These are phyloP conservation scores for Galerucella nymphaeae DNA, from an alignment of 2,888 invertebrate species.

Conservation along the genomic window DNA sequence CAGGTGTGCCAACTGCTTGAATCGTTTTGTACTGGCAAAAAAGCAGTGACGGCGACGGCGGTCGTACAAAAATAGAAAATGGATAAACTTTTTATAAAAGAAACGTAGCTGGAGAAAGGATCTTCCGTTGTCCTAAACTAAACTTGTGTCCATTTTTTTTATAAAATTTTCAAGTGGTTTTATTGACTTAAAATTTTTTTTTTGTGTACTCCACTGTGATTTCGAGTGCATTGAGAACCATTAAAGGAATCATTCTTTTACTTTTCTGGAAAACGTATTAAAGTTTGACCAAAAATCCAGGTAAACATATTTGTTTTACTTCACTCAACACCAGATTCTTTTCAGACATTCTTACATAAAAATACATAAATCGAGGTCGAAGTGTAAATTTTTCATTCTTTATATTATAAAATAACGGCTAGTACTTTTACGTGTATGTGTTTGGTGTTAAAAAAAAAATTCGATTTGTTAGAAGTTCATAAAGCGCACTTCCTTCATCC, in stretches of 20 bases:
- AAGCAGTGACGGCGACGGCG: neutral
- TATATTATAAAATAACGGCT: neutral
- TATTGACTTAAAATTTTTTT: no score
- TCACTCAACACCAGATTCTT: neutral
- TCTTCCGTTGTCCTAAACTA: no score
- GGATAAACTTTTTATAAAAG: no score
- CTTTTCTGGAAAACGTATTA: constrained; percentile 36
- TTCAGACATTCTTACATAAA: neutral
- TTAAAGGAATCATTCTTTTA: constrained; percentile 37
- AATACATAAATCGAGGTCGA: neutral
- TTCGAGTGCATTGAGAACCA: constrained; percentile 23
- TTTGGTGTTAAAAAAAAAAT: constrained; percentile 34
- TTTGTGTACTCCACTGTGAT: constrained; percentile 23
- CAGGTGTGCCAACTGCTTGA: constrained; percentile 39
- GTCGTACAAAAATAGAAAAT: no score
- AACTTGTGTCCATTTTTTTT: no score
- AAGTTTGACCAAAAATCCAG: constrained; percentile 24
- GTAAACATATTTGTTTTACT: constrained; percentile 40
- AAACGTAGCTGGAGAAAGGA: no score
- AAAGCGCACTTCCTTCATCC: constrained; percentile 53
- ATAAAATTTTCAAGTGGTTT: no score
- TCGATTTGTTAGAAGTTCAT: constrained; percentile 48
- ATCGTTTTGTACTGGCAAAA: neutral
- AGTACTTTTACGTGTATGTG: constrained; percentile 1
- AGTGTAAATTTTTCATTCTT: no score